Percentiles rank a stretch among this genome's conserved stretches.
phyloP scores from a whole-genome alignment of 2,888 invertebrate genomes.

The Noctua janthe region DNA sequence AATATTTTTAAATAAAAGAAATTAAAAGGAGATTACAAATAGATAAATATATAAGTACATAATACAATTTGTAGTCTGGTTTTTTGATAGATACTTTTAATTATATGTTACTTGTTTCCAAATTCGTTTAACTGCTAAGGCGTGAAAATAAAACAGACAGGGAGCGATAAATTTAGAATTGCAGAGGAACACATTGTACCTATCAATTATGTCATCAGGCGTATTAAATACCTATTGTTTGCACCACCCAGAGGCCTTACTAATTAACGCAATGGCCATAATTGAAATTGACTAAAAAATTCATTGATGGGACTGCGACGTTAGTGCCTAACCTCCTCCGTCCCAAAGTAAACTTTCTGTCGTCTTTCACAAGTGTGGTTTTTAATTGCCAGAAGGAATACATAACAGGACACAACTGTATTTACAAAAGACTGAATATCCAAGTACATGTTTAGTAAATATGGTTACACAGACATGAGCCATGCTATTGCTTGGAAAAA shows the following conservation, averaged over 20 bases:
- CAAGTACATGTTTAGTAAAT: constrained; percentile 3
- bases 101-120: no score
- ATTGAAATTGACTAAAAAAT: background rate
- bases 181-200: background rate
- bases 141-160: background rate
- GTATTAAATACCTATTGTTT: background rate
- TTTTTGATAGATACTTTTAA: no score
- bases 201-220: background rate
- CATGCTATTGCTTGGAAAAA: background rate
- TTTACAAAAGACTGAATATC: background rate
- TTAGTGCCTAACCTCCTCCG: no score
- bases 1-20: no score
- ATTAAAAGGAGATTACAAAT: no score
- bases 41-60: no score
- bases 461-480: background rate
- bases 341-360: no score
- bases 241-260: background rate
- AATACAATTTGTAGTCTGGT: no score
- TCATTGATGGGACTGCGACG: no score
- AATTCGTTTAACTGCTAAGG: background rate
- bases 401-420: background rate
- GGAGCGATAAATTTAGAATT: background rate
- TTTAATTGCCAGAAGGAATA: background rate
- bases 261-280: background rate
- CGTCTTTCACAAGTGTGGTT: background rate